These are phyloP conservation scores for Cavia porcellus DNA, from an alignment of 2,113 vertebrate species.

Conservation along the genomic window DNA sequence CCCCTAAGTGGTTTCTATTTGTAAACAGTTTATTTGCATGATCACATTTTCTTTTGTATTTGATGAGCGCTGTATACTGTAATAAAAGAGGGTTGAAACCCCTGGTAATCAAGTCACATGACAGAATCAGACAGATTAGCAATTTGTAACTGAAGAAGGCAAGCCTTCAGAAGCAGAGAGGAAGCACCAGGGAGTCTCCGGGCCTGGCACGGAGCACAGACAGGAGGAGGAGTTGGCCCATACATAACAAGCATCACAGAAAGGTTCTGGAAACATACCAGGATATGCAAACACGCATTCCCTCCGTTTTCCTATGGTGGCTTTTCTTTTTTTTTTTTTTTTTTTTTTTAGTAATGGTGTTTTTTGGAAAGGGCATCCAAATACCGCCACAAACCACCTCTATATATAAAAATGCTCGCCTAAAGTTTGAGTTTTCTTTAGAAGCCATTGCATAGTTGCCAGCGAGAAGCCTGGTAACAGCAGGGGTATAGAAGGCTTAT, in stretches of 20 bases:
- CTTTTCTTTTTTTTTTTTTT: neutral
- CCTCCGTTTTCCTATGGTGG: neutral
- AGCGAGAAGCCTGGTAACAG: neutral
- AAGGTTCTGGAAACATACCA: slow-evolving; percentile 32
- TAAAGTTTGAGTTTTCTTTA: neutral
- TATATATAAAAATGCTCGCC: neutral
- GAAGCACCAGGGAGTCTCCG: slow-evolving; percentile 47
- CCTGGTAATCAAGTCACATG: slow-evolving; percentile 37
- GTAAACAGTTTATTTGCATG: slow-evolving; percentile 67
- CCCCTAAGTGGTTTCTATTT: slow-evolving; percentile 60
- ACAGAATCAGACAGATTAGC: slow-evolving; percentile 1
- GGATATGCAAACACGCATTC: neutral
- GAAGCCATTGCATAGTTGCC: neutral
- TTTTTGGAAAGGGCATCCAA: neutral
- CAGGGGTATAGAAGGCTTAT: neutral
- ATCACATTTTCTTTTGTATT: slow-evolving; percentile 64
- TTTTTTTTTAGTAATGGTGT: neutral
- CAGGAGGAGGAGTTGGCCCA: neutral
- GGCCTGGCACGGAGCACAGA: neutral
- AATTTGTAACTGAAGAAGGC: slow-evolving; percentile 59
- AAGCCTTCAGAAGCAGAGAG: slow-evolving; percentile 32
- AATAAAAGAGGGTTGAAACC: slow-evolving; percentile 63
- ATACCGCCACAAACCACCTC: neutral
- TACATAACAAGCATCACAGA: neutral
- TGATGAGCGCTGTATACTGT: slow-evolving; percentile 44